Evolutionary conservation across 2,113 vertebrate genomes (phyloP), one percentile per base, ranked within the genome.

Genomic region (Thalassoma bifasciatum): DNA sequence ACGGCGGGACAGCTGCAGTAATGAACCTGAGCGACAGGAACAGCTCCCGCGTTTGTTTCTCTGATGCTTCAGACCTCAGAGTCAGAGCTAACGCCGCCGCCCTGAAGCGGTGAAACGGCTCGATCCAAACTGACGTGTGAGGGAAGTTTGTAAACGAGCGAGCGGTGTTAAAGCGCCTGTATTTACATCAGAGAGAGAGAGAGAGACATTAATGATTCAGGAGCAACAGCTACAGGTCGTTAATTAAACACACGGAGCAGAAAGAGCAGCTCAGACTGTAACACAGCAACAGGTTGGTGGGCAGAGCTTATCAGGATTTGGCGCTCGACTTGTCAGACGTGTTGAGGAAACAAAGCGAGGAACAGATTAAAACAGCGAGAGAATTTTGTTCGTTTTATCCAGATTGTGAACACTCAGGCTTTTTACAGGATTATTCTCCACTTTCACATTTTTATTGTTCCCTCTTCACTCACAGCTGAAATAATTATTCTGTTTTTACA

Each of bases 221-320:
- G 21, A 9, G 34, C 46, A 2, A 4, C 24, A 42, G 56, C 14
- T 12, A 21, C 22, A 10, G 4, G 16, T 50, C 10, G 42, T 8
- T 46, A 44, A 14, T 21, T 0, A 58, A 73, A 63, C 26, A 46
- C 1, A 49, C 37, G 14, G 30, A 69, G 58, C 71, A 66, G 40
- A 40, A 14, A 24, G 14, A 13, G 62, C 62, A 42, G 23, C 44
- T 57, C 17, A 5, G 12, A 50, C 36, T 65, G 23, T 14, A 37
- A 56, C 49, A 44, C 38, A 38, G 30, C 51, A 21, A n/a, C 57
- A 24, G 44, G 38, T 23, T 51, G 16, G 68, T 50, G 37, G 44
- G 17, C 14, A 17, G 14, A 7, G 2, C 64, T 17, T 49, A 40
- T 40, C 17, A 17, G 14, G 6, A 60, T 75, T 37, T 23, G 5